phyloP scores from a whole-genome alignment of 2,888 invertebrate species.

The Anodontia alba region DNA sequence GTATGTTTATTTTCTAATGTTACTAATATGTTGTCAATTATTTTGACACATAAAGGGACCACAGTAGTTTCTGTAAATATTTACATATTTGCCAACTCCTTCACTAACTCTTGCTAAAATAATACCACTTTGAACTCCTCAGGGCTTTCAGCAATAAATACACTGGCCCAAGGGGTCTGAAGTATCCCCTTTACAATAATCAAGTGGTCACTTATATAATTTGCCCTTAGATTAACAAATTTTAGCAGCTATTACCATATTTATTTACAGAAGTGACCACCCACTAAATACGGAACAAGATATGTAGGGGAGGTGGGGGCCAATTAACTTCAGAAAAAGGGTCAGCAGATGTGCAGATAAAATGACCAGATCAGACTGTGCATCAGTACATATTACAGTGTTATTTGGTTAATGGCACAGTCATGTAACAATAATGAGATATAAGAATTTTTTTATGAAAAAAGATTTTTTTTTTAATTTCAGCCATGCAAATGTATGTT shows the following conservation, averaged over 20 bases:
- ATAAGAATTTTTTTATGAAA: too few species aligned
- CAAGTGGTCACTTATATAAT: not conserved
- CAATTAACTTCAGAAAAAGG: too few species aligned
- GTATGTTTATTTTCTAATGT: conserved; percentile 6
- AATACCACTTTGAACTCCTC: not conserved
- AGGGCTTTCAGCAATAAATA: not conserved
- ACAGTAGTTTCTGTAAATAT: not conserved
- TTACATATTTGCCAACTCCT: conserved; percentile 7
- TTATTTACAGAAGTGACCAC: not conserved
- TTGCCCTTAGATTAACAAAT: not conserved
- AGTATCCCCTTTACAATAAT: not conserved
- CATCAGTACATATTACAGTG: too few species aligned
- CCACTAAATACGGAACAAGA: too few species aligned
- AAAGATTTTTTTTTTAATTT: too few species aligned
- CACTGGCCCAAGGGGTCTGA: not conserved
- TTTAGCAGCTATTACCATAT: not conserved
- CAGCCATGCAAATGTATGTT: too few species aligned
- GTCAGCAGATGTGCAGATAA: too few species aligned
- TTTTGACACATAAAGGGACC: not conserved
- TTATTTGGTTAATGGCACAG: too few species aligned
- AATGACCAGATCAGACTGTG: too few species aligned
- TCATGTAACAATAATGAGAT: too few species aligned
- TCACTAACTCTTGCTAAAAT: conserved; percentile 1
- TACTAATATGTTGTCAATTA: conserved; percentile 3
- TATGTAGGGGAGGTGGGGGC: too few species aligned